phyloP scores from a whole-genome alignment of 2,797 vertebrate species.

The Sylvia borin region DNA sequence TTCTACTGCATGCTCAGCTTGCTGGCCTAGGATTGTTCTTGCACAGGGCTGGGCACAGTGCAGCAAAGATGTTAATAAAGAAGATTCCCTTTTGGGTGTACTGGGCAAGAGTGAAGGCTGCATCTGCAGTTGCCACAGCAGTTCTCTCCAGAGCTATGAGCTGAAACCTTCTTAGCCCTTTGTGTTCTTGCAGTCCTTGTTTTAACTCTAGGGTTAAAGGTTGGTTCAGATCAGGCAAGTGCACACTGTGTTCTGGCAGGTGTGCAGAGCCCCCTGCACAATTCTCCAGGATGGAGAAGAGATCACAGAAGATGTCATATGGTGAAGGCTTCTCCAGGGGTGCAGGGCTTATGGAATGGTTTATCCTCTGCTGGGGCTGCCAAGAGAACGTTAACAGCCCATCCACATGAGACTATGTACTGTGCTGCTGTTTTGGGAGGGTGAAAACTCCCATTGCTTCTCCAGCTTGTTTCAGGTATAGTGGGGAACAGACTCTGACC shows the following conservation, averaged over 20 bases:
- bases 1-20: not conserved
- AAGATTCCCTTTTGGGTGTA: not conserved
- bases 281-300: not conserved
- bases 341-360: not conserved
- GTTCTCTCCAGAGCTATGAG: not conserved
- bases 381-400: not conserved
- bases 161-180: not conserved
- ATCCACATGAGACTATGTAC: not conserved
- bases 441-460: not conserved
- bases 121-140: not conserved
- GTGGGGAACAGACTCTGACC: not conserved
- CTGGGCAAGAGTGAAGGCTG: not conserved
- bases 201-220: not conserved
- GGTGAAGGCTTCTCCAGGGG: not conserved
- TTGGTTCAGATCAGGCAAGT: not conserved
- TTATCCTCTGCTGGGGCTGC: not conserved
- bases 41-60: not conserved
- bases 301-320: not conserved
- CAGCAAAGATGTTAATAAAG: not conserved
- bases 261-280: not conserved
- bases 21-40: not conserved
- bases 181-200: not conserved
- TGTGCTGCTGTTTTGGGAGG: not conserved
- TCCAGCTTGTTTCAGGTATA: not conserved
- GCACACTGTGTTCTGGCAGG: not conserved